A percentile compares a stretch with the other conserved stretches of the same genome.
Conservation (phyloP, 1,140 invertebrate genomes). For the Neodiprion pinetum region DNA sequence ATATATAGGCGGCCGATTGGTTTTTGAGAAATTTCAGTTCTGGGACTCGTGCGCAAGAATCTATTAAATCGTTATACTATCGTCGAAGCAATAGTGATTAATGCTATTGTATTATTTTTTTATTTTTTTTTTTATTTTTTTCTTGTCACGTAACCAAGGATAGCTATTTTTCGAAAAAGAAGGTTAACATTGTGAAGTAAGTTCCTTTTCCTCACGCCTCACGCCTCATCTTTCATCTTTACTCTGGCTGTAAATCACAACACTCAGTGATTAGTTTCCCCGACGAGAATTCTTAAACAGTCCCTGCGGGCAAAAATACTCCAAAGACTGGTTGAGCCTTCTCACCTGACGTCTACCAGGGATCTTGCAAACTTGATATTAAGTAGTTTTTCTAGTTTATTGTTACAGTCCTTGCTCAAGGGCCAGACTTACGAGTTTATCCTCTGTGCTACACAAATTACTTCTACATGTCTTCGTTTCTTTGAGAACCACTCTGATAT, state of each 20-base stretch:
- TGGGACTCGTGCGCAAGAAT: too few species aligned
- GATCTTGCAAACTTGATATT: not conserved
- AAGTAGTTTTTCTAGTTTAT: not conserved
- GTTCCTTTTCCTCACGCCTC: constrained; percentile 4
- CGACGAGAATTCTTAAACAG: not conserved
- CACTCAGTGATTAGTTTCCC: not conserved
- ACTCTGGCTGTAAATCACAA: constrained; percentile 4
- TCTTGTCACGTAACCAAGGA: too few species aligned
- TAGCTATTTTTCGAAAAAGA: not conserved
- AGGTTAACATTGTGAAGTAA: not conserved
- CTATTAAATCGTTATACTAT: too few species aligned
- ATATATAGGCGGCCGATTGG: too few species aligned
- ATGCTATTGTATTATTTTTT: too few species aligned
- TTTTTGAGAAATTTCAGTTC: too few species aligned
- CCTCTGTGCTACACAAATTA: too few species aligned
- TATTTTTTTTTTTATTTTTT: too few species aligned
- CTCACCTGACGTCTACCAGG: not conserved
- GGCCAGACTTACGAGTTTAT: too few species aligned
- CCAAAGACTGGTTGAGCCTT: not conserved
- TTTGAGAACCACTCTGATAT: too few species aligned
- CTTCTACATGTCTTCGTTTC: too few species aligned
- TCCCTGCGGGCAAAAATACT: not conserved
- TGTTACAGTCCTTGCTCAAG: not conserved
- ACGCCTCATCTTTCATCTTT: not conserved
- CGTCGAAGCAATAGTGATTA: too few species aligned